Evolutionary conservation across 2,888 invertebrate species (phyloP).

Genomic region (Ophioninae sp.): DNA sequence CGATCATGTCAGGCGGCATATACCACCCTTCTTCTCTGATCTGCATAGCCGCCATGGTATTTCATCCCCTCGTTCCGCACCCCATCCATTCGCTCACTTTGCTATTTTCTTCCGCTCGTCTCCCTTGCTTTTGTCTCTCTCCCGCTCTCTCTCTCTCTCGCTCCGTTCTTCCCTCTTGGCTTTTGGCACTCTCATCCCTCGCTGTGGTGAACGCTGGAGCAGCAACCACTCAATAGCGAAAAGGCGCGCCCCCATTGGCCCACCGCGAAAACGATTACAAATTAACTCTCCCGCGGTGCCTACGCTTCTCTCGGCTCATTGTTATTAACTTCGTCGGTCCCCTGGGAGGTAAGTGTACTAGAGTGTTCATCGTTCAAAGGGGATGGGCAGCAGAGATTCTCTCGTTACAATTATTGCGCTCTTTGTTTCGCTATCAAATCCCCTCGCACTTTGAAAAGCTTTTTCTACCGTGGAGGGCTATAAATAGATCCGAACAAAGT

Average conservation of each 20-base stretch:
- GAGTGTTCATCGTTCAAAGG: conserved; percentile 39
- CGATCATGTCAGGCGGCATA: conserved; percentile 71
- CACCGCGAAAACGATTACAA: conserved; percentile 76
- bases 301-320: conserved; percentile 73
- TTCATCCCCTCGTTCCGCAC: conserved; percentile 65
- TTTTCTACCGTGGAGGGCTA: conserved; percentile 55
- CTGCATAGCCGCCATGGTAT: conserved; percentile 75
- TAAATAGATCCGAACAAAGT: conserved; percentile 48
- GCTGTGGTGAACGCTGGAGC: conserved; percentile 51
- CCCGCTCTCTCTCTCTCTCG: conserved; percentile 40
- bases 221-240: conserved; percentile 72
- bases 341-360: conserved; percentile 59
- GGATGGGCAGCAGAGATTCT: conserved; percentile 56
- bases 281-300: conserved; percentile 72
- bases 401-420: conserved; percentile 75
- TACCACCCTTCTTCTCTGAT: conserved; percentile 71
- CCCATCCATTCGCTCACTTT: conserved; percentile 60
- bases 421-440: conserved; percentile 75
- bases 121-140: conserved; percentile 34
- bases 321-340: conserved; percentile 73
- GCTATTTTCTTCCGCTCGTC: conserved; percentile 64
- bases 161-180: conserved; percentile 41
- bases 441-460: conserved; percentile 50
- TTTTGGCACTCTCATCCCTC: conserved; percentile 49
- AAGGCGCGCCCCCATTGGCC: conserved; percentile 69